A percentile compares a stretch with the other conserved stretches of the same genome.
Evolutionary conservation across 2,797 vertebrate genomes (phyloP).

Genomic region (Sebastes matsubarae): DNA sequence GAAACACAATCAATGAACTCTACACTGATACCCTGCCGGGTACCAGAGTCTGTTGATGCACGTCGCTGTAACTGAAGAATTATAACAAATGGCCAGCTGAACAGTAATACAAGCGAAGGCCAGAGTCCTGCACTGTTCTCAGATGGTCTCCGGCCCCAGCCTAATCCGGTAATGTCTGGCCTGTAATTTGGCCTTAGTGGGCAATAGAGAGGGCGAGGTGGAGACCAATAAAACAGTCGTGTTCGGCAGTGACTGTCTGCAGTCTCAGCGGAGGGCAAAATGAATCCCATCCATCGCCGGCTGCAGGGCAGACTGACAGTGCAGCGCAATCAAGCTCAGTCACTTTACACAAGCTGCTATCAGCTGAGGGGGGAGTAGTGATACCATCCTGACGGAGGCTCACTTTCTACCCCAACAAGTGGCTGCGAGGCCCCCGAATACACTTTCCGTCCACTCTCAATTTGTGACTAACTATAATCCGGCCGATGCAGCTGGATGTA

Average conservation of each 20-base stretch:
- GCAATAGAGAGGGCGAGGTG: slow-evolving; percentile 59
- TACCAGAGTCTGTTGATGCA: slow-evolving; percentile 23
- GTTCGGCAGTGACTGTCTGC: slow-evolving; percentile 45
- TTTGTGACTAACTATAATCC: slow-evolving; percentile 27
- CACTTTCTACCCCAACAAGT: slow-evolving; percentile 46
- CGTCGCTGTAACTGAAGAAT: slow-evolving; percentile 14
- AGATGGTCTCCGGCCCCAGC: slow-evolving; percentile 5
- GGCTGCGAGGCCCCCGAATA: slow-evolving; percentile 1
- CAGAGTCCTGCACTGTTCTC: slow-evolving; percentile 5
- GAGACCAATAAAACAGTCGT: slow-evolving; percentile 65
- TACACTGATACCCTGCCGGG: slow-evolving; percentile 25
- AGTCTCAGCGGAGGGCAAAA: slow-evolving; percentile 60
- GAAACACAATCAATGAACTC: slow-evolving; percentile 42
- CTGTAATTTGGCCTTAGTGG: slow-evolving; percentile 61
- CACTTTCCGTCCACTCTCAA: slow-evolving; percentile 6
- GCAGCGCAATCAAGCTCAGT: slow-evolving; percentile 38
- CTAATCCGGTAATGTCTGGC: slow-evolving; percentile 48
- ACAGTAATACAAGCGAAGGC: neutral
- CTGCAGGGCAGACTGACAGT: slow-evolving; percentile 58
- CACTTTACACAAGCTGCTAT: slow-evolving; percentile 48
- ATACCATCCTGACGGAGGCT: slow-evolving; percentile 1
- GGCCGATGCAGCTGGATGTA: slow-evolving; percentile 42
- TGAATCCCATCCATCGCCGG: slow-evolving; percentile 69
- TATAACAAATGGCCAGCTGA: slow-evolving; percentile 19
- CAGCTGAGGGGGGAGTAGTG: slow-evolving; percentile 30